Evolutionary conservation across 2,797 vertebrate species (phyloP).

Genomic region (Eleutherodactylus coqui): DNA sequence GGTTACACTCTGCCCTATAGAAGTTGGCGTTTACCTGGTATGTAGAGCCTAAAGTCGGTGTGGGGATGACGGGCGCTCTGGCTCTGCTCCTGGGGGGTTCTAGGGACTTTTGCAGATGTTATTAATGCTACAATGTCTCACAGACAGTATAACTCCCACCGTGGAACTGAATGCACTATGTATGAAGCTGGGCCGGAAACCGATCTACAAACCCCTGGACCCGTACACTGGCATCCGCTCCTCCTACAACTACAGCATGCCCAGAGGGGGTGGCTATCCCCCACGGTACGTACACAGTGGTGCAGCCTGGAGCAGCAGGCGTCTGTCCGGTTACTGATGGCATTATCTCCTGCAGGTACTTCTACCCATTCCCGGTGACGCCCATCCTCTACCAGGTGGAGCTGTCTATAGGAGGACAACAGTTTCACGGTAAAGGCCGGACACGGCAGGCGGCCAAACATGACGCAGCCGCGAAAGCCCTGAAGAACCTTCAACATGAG

Average conservation of each 20-base stretch:
- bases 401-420: constrained; percentile 94
- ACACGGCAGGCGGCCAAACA: constrained; percentile 94
- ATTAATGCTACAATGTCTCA: constrained; percentile 5
- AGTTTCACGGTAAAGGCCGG: constrained; percentile 95
- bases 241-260: constrained; percentile 91
- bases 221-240: constrained; percentile 93
- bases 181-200: constrained; percentile 97
- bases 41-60: no score
- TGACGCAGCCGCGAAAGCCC: constrained; percentile 91
- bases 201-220: constrained; percentile 93
- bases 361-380: constrained; percentile 95
- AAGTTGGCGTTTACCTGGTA: no score
- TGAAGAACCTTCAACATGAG: constrained; percentile 93
- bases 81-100: not conserved
- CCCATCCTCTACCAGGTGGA: constrained; percentile 96
- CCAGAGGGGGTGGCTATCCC: constrained; percentile 79
- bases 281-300: constrained; percentile 73
- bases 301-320: not conserved
- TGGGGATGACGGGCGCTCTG: not conserved
- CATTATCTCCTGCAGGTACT: constrained; percentile 82
- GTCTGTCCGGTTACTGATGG: not conserved
- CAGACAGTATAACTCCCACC: constrained; percentile 91
- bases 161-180: constrained; percentile 96
- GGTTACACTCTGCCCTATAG: no score
- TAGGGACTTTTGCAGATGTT: not conserved